These are phyloP conservation scores for Calliphora vicina DNA, from an alignment of 1,140 invertebrate genomes.

Conservation along the genomic window DNA sequence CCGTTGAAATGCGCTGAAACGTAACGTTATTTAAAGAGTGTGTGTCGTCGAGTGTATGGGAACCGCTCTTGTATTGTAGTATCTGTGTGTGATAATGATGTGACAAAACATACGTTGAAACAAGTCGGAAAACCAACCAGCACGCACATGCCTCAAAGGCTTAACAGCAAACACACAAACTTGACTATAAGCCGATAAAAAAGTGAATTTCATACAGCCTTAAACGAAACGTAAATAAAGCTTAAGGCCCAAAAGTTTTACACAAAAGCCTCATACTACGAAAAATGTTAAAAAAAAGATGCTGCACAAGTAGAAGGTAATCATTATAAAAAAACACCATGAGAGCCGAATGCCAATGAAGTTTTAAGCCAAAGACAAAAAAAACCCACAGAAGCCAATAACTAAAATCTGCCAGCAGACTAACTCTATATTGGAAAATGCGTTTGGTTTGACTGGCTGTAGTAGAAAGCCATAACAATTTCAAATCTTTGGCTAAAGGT, in stretches of 20 bases:
- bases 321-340: not conserved
- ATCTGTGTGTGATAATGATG: conserved; percentile 25
- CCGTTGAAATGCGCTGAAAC: not conserved
- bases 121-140: not conserved
- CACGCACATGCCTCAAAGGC: conserved; percentile 7
- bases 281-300: not conserved
- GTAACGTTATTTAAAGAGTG: not conserved
- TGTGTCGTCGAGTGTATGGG: not conserved
- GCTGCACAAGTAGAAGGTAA: not conserved
- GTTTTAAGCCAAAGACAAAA: not conserved
- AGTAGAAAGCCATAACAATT: too few species aligned
- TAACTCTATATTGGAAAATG: not conserved
- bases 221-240: not conserved
- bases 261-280: too few species aligned
- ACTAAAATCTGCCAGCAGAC: not conserved
- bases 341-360: not conserved
- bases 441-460: not conserved
- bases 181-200: not conserved
- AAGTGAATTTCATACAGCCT: not conserved
- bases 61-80: too few species aligned
- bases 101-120: conserved; percentile 33
- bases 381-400: not conserved
- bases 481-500: not conserved
- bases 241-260: not conserved
- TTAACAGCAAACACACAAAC: not conserved